Base-by-base conservation (phyloP, 2,888 invertebrate species). In the Rhagophthalmus giganteus region DNA sequence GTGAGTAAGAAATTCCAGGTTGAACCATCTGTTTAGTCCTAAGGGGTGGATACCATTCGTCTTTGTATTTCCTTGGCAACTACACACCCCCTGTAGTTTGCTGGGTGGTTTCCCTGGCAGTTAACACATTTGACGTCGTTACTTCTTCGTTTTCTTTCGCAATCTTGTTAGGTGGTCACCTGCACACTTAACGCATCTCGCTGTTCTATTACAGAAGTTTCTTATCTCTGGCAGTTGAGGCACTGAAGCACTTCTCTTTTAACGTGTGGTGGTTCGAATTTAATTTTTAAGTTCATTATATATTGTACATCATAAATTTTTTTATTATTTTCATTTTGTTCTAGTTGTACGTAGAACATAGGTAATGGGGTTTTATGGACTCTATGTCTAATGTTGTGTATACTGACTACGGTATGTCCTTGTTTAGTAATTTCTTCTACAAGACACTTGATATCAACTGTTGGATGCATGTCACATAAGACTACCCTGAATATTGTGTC, bases 101-200 rank as follows among this genome's bases (percentile, higher is more conserved):
- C 10, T n/a, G n/a, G n/a, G n/a, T n/a, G n/a, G n/a, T n/a, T n/a
- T n/a, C n/a, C n/a, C n/a, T n/a, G n/a, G n/a, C 10, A 32, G 32
- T 13, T 32, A 32, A 7, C 14, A 10, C 32, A 32, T 32, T 32
- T 32, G 10, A 32, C 32, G 14, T 32, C 14, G 4, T 32, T 12
- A 10, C 13, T 32, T 32, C 32, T 32, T 10, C 13, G n/a, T 11
- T 32, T 32, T 12, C 10, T 10, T 30, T 10, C 4, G 9, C 9
- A 30, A n/a, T 11, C 33, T 41, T 1, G 41, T 31, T 30, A 35
- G 20, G 20, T 53, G 47, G 0, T 37, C 32, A 10, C 28, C 41
- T 4, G 52, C 52, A 16, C 47, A 53, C 26, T 41, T 33, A 16
- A 53, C 40, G 12, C 52, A 53, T 13, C 32, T 37, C 10, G 33